Conservation (phyloP, 2,888 invertebrate species). For the Drosophila paucipuncta region DNA sequence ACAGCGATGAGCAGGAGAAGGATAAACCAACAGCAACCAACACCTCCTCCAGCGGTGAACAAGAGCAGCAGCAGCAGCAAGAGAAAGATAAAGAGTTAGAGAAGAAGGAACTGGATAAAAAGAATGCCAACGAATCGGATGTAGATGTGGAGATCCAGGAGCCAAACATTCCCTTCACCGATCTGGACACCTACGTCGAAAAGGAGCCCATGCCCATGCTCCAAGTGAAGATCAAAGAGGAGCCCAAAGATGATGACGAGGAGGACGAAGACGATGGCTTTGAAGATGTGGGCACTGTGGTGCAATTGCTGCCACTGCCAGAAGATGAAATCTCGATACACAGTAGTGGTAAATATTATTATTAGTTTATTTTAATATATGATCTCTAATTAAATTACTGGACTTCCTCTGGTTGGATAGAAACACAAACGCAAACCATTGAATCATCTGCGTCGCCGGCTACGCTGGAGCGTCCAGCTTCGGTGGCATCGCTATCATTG, state of each 20-base stretch:
- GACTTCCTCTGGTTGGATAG: slow-evolving; percentile 36
- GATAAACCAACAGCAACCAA: slow-evolving; percentile 21
- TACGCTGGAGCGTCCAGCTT: slow-evolving; percentile 86
- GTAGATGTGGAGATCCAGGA: slow-evolving; percentile 85
- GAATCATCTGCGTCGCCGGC: slow-evolving; percentile 78
- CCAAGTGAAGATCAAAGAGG: slow-evolving; percentile 89
- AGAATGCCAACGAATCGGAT: slow-evolving; percentile 82
- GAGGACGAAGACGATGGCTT: slow-evolving; percentile 85
- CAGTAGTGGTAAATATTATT: slow-evolving; percentile 81
- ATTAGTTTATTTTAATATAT: background rate
- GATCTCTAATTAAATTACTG: background rate
- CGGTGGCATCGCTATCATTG: slow-evolving; percentile 68
- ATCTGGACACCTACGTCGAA: slow-evolving; percentile 84
- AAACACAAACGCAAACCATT: slow-evolving; percentile 83
- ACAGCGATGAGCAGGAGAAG: slow-evolving; percentile 29
- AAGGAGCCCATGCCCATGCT: slow-evolving; percentile 82
- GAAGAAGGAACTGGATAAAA: slow-evolving; percentile 12
- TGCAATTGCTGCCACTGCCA: slow-evolving; percentile 70
- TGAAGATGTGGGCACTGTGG: slow-evolving; percentile 85
- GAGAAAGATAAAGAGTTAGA: slow-evolving; percentile 18
- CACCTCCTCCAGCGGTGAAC: background rate
- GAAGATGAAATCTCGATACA: slow-evolving; percentile 84
- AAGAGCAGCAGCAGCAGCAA: slow-evolving; percentile 4
- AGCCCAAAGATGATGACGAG: slow-evolving; percentile 89
- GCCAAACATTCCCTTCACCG: slow-evolving; percentile 85